A percentile compares a stretch with the other conserved stretches of the same genome.
Conservation (phyloP, 2,797 vertebrate species). For the Pristis pectinata region DNA sequence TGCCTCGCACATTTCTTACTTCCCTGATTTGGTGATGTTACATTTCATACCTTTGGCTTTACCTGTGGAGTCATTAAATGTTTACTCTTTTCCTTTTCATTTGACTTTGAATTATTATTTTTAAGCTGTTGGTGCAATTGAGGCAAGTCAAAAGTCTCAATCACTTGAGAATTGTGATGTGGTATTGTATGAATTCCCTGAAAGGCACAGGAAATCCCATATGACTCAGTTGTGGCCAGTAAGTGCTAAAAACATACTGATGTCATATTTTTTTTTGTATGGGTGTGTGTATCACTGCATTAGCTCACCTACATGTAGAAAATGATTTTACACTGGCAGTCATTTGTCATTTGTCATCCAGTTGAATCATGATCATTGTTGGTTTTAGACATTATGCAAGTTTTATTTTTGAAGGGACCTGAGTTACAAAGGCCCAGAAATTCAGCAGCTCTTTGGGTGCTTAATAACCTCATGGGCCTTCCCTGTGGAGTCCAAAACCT, state of each 20-base stretch:
- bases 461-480: neutral
- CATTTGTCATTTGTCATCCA: neutral
- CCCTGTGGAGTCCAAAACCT: neutral
- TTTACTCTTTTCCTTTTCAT: too few relatives aligned
- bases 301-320: neutral
- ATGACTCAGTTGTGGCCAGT: neutral
- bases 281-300: neutral
- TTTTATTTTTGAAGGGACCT: too few relatives aligned
- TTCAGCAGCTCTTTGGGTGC: neutral
- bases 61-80: too few relatives aligned
- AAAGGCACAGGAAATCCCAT: slow-evolving; percentile 1
- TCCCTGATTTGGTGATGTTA: too few relatives aligned
- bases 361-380: neutral
- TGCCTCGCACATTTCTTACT: too few relatives aligned
- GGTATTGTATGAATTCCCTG: neutral
- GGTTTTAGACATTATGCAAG: too few relatives aligned
- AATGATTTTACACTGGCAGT: neutral
- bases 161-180: neutral
- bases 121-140: neutral
- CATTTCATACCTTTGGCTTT: too few relatives aligned
- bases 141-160: neutral
- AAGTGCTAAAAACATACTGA: neutral
- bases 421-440: neutral
- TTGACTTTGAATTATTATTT: neutral
- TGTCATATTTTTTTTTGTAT: neutral